Conservation (phyloP, 2,797 vertebrate genomes). For the Lithobates pipiens region DNA sequence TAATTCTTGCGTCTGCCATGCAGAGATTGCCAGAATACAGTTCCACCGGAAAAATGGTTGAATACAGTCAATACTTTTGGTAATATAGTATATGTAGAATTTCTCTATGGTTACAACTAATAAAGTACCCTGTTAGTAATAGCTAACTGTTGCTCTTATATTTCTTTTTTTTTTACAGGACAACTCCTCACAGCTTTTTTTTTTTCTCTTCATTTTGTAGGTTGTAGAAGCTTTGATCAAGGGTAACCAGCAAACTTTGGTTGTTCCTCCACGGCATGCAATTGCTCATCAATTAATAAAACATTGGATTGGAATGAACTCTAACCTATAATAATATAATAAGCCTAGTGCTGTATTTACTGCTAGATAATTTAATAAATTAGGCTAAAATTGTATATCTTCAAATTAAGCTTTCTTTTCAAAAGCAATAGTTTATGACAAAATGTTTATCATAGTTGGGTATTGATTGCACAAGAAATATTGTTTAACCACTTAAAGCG, state of each 20-base stretch:
- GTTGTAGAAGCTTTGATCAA: conserved; percentile 81
- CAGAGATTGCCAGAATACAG: no score
- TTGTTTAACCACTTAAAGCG: no score
- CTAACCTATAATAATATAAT: conserved; percentile 77
- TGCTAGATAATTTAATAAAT: not conserved
- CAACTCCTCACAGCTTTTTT: not conserved
- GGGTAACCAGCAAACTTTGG: conserved; percentile 74
- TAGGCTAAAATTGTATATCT: not conserved
- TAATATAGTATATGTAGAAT: no score
- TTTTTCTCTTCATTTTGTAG: conserved; percentile 70
- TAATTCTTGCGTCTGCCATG: no score
- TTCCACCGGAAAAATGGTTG: no score
- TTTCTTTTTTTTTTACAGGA: not conserved
- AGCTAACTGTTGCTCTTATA: not conserved
- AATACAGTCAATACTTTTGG: no score
- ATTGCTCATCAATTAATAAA: conserved; percentile 91
- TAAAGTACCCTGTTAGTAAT: no score
- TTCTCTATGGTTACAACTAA: no score
- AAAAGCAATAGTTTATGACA: not conserved
- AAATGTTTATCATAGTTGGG: not conserved
- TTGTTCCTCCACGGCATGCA: conserved; percentile 83
- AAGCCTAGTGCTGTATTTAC: not conserved
- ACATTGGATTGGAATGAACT: conserved; percentile 87
- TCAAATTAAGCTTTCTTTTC: not conserved
- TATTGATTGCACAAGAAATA: no score